These are phyloP conservation scores for Keiferia lycopersicella DNA, from an alignment of 2,888 invertebrate genomes.

Conservation along the genomic window DNA sequence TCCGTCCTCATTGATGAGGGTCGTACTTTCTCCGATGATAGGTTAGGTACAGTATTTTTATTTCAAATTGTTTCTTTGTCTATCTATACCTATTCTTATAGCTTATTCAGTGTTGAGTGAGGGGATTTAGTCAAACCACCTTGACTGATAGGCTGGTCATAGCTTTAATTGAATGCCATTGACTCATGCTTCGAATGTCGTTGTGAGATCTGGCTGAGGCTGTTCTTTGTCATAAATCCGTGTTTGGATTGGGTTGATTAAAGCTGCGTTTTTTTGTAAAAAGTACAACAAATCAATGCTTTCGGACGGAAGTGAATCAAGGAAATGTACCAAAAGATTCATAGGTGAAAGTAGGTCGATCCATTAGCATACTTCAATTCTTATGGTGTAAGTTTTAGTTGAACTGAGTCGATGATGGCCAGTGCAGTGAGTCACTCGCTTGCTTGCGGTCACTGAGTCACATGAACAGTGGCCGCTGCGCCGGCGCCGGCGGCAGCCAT, in stretches of 20 bases:
- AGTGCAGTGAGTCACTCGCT: neutral
- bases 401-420: neutral
- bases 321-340: neutral
- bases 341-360: conserved; percentile 3
- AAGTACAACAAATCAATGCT: neutral
- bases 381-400: neutral
- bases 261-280: neutral
- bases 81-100: too few species aligned
- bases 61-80: too few species aligned
- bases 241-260: neutral
- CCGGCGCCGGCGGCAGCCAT: neutral
- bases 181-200: conserved; percentile 1
- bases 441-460: conserved; percentile 3
- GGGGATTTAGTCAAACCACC: too few species aligned
- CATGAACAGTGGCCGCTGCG: neutral
- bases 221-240: neutral
- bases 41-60: too few species aligned
- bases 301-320: neutral
- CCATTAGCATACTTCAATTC: neutral
- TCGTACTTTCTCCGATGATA: too few species aligned
- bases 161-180: neutral
- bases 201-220: neutral
- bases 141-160: too few species aligned
- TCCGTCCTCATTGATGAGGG: too few species aligned
- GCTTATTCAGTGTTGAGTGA: too few species aligned